A percentile compares a stretch with the other conserved stretches of the same genome.
phyloP scores from a whole-genome alignment of 2,888 invertebrate species.

The Eupithecia centaureata region DNA sequence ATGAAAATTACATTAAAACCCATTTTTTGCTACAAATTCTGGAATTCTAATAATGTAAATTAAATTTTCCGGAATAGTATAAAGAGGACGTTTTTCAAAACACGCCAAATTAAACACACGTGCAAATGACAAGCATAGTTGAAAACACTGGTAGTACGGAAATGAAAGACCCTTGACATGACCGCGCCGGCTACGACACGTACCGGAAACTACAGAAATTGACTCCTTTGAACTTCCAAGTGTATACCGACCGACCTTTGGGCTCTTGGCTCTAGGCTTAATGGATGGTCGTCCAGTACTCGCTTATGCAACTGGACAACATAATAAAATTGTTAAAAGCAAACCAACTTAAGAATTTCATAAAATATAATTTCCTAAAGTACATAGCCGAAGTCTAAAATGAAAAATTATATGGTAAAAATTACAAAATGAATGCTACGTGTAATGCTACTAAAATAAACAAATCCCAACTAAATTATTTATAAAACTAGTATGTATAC shows the following conservation, averaged over 20 bases:
- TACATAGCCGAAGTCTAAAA: background rate
- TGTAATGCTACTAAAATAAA: background rate
- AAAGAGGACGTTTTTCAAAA: no score
- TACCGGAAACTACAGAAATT: constrained; percentile 61
- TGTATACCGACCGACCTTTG: background rate
- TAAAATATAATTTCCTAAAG: constrained; percentile 1
- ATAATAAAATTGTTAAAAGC: background rate
- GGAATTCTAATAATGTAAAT: no score
- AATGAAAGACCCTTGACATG: constrained; percentile 57
- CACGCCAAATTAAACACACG: no score
- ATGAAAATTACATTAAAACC: no score
- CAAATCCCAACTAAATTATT: background rate
- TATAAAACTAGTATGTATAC: background rate
- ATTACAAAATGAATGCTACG: background rate
- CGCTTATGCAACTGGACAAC: background rate
- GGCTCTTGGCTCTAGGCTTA: background rate
- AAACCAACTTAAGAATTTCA: background rate
- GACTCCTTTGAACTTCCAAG: constrained; percentile 50
- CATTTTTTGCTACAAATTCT: no score
- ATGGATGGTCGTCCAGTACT: background rate
- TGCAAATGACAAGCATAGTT: constrained; percentile 22
- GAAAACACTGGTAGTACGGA: constrained; percentile 53
- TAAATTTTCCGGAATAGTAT: no score
- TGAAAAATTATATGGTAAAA: background rate
- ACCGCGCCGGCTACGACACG: constrained; percentile 43